These are phyloP conservation scores for Uromys caudimaculatus DNA, from an alignment of 2,797 vertebrate genomes.

Conservation along the genomic window DNA sequence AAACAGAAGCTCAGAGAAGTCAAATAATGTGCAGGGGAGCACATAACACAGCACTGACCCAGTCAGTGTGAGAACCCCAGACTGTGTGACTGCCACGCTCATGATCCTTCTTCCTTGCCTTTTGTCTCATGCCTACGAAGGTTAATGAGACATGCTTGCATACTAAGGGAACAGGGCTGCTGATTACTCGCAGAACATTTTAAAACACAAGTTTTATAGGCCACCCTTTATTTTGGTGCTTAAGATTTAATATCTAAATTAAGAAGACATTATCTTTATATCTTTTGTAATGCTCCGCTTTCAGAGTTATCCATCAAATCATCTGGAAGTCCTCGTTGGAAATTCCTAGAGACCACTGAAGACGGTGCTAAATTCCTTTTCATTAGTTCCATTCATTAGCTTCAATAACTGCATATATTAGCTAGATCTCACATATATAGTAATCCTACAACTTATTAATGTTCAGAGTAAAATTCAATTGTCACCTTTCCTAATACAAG, in stretches of 20 bases:
- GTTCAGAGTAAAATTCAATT: conserved; percentile 70
- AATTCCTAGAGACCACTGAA: conserved; percentile 67
- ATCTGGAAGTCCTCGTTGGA: conserved; percentile 57
- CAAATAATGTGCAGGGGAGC: neutral
- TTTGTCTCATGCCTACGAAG: neutral
- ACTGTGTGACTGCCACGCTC: neutral
- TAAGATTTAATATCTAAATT: conserved; percentile 78
- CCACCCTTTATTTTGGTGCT: conserved; percentile 70
- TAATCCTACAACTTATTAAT: conserved; percentile 72
- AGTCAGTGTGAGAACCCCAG: neutral
- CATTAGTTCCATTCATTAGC: conserved; percentile 81
- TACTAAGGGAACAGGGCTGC: neutral
- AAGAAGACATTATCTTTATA: conserved; percentile 77
- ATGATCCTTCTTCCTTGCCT: neutral
- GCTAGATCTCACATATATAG: conserved; percentile 62
- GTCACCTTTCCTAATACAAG: conserved; percentile 63
- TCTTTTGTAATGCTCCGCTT: conserved; percentile 66
- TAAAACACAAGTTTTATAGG: conserved; percentile 66
- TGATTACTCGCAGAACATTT: conserved; percentile 45
- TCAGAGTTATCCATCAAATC: conserved; percentile 72
- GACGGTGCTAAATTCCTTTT: conserved; percentile 66
- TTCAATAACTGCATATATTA: conserved; percentile 78
- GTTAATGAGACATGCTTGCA: conserved; percentile 53
- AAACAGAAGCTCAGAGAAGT: conserved; percentile 3
- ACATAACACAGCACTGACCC: neutral